Evolutionary conservation across 2,113 vertebrate genomes (phyloP).

Genomic region (Tonatia bakeri): DNA sequence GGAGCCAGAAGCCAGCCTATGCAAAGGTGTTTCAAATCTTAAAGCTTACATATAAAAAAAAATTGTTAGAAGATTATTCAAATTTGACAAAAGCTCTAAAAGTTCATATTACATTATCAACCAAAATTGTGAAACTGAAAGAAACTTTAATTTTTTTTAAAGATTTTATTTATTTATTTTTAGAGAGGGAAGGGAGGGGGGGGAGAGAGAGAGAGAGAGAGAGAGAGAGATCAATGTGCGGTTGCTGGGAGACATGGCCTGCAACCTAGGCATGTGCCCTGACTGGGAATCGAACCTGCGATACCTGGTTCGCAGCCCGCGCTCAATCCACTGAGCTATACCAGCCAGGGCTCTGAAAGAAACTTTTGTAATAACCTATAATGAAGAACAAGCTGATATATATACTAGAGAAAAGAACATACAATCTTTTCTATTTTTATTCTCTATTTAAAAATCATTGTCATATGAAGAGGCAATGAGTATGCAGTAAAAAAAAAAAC

Average conservation of each 20-base stretch:
- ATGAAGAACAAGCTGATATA: not conserved
- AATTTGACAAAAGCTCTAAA: not conserved
- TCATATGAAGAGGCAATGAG: not conserved
- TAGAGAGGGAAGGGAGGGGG: too few species aligned
- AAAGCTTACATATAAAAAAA: not conserved
- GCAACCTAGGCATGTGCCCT: too few species aligned
- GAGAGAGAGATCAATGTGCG: too few species aligned
- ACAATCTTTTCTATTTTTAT: not conserved
- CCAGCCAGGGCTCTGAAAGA: too few species aligned
- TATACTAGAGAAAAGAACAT: not conserved
- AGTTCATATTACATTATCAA: not conserved
- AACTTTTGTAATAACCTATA: not conserved
- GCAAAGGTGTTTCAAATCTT: not conserved
- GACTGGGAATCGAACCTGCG: too few species aligned
- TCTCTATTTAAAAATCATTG: not conserved
- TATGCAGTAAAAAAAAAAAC: not conserved
- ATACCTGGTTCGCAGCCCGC: too few species aligned
- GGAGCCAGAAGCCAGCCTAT: not conserved
- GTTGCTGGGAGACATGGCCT: too few species aligned
- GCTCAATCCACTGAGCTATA: too few species aligned
- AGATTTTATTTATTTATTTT: too few species aligned
- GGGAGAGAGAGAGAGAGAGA: too few species aligned
- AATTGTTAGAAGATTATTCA: not conserved
- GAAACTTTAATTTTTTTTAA: too few species aligned
- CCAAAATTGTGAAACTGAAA: not conserved